phyloP scores from a whole-genome alignment of 2,113 vertebrate species.

The Campylomormyrus tamandua region DNA sequence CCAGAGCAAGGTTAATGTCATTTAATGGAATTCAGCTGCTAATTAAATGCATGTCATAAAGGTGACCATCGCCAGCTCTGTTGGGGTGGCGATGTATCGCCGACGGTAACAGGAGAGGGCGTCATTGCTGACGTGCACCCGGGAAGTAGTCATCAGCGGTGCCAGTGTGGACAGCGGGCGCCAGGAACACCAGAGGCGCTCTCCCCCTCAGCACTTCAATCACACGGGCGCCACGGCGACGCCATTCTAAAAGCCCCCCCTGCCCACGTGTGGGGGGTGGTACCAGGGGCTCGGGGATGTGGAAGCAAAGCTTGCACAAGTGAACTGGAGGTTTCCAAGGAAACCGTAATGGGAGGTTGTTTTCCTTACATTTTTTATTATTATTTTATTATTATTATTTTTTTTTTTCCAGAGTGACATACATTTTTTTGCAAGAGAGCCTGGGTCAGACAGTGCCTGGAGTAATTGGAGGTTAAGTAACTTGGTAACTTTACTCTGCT shows the following conservation, averaged over 20 bases:
- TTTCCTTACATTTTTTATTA: background rate
- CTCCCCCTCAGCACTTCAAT: background rate
- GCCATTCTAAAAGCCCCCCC: background rate
- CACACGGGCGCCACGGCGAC: background rate
- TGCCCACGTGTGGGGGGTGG: background rate
- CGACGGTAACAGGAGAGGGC: background rate
- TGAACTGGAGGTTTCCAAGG: conserved; percentile 2
- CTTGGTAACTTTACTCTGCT: background rate
- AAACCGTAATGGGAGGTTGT: background rate
- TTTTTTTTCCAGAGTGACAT: background rate
- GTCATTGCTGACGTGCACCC: background rate
- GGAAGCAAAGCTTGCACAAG: background rate
- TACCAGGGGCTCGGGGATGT: background rate
- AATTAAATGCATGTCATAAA: background rate
- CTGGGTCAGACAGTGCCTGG: background rate
- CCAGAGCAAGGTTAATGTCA: background rate
- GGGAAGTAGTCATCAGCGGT: background rate
- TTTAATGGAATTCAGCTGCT: background rate
- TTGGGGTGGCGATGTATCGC: background rate
- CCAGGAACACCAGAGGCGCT: background rate
- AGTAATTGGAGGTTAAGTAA: background rate
- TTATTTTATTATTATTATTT: background rate
- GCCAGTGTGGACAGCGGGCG: background rate
- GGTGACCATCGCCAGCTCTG: background rate
- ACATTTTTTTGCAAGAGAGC: background rate